These are phyloP conservation scores for Morinoia aosen DNA, from an alignment of 2,888 invertebrate species.

Conservation along the genomic window DNA sequence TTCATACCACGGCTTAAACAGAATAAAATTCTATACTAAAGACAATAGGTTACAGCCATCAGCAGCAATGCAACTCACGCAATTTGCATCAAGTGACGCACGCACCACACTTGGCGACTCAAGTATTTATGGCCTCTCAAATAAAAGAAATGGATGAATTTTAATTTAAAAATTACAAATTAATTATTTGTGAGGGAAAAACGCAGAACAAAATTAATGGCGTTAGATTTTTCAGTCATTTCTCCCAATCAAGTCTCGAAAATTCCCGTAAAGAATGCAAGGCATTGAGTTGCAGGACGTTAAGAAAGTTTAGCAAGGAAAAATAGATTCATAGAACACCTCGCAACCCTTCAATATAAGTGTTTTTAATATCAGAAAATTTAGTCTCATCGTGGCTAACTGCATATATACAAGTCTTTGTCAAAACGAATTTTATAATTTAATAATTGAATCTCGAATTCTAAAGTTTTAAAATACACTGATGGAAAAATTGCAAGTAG, in stretches of 20 bases:
- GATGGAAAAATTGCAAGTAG: background rate
- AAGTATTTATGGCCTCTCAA: background rate
- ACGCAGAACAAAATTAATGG: background rate
- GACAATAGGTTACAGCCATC: background rate
- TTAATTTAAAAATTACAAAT: background rate
- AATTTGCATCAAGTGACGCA: background rate
- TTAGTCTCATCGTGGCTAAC: background rate
- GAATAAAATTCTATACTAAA: background rate
- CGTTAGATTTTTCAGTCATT: background rate
- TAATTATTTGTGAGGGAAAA: background rate
- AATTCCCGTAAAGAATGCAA: background rate
- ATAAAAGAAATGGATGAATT: background rate
- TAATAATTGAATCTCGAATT: background rate
- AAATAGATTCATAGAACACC: background rate
- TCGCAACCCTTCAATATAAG: background rate
- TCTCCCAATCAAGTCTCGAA: background rate
- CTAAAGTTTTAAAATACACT: background rate
- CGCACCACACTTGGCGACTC: background rate
- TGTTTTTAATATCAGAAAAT: background rate
- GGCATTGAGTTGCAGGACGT: too few species aligned
- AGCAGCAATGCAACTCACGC: background rate
- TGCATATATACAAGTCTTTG: background rate
- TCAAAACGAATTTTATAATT: background rate
- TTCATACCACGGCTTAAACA: too few species aligned
- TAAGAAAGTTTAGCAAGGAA: background rate